phyloP scores from a whole-genome alignment of 2,113 vertebrate species.

The Capra hircus region DNA sequence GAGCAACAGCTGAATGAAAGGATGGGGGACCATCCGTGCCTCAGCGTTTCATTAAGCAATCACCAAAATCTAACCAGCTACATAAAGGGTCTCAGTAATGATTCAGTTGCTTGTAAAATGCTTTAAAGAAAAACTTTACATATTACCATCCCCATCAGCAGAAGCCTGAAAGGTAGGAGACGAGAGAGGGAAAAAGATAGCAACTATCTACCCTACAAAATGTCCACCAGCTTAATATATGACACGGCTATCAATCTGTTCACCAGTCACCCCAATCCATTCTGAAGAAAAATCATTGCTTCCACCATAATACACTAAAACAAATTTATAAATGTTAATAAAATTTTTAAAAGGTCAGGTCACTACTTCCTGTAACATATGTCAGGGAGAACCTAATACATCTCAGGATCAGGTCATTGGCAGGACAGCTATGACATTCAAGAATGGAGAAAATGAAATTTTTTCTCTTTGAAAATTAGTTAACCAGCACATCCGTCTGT shows the following conservation, averaged over 20 bases:
- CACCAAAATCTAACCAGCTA: not conserved
- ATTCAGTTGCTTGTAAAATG: not conserved
- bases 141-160: not conserved
- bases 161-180: not conserved
- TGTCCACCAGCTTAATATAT: not conserved
- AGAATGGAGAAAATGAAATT: conserved; percentile 47
- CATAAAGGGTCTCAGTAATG: not conserved
- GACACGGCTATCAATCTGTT: not conserved
- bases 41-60: not conserved
- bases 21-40: not conserved
- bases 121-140: not conserved
- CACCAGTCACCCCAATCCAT: conserved; percentile 10
- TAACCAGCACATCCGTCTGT: conserved; percentile 40
- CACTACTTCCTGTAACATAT: conserved; percentile 57
- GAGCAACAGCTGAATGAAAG: not conserved
- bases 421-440: conserved; percentile 77
- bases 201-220: not conserved
- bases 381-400: conserved; percentile 59
- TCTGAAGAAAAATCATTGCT: conserved; percentile 44
- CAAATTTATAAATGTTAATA: conserved; percentile 79
- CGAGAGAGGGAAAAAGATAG: not conserved
- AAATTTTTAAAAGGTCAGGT: conserved; percentile 78
- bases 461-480: conserved; percentile 56
- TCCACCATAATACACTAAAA: conserved; percentile 65
- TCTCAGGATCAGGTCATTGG: conserved; percentile 66